These are phyloP conservation scores for Zapus hudsonius DNA, from an alignment of 2,113 vertebrate genomes.

Conservation along the genomic window DNA sequence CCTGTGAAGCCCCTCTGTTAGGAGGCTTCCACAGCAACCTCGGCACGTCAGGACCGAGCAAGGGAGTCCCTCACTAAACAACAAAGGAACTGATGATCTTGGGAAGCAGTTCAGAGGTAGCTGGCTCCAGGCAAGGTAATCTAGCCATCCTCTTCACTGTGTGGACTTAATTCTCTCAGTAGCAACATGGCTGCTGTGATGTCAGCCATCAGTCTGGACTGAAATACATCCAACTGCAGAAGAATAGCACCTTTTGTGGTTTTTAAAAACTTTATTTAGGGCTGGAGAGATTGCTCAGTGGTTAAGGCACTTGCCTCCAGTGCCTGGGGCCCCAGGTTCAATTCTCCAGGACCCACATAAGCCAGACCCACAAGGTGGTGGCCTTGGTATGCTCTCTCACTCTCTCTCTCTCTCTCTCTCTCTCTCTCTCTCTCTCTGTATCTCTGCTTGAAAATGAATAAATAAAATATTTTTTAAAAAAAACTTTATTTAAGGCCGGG, in stretches of 20 bases:
- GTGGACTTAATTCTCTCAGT: not conserved
- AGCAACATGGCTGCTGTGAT: slow-evolving; percentile 37
- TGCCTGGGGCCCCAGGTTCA: too few relatives aligned
- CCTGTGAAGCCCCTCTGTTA: not conserved
- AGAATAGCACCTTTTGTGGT: not conserved
- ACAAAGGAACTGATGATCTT: not conserved
- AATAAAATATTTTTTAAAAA: too few relatives aligned
- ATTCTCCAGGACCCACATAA: too few relatives aligned
- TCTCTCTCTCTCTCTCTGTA: too few relatives aligned
- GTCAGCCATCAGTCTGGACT: not conserved
- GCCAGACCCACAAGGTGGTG: too few relatives aligned
- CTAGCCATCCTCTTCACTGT: not conserved
- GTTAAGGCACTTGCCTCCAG: too few relatives aligned
- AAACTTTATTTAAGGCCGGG: too few relatives aligned
- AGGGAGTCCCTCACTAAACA: not conserved
- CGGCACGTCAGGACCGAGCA: not conserved
- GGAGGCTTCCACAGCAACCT: not conserved
- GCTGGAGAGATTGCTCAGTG: too few relatives aligned
- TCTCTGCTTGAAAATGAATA: too few relatives aligned
- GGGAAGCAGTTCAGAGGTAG: not conserved
- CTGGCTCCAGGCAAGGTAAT: not conserved
- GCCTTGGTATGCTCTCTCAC: too few relatives aligned
- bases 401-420: too few relatives aligned
- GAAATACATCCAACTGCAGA: not conserved
- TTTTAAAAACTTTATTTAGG: too few relatives aligned